These are phyloP conservation scores for Sitta europaea DNA, from an alignment of 2,113 vertebrate genomes.

Conservation along the genomic window DNA sequence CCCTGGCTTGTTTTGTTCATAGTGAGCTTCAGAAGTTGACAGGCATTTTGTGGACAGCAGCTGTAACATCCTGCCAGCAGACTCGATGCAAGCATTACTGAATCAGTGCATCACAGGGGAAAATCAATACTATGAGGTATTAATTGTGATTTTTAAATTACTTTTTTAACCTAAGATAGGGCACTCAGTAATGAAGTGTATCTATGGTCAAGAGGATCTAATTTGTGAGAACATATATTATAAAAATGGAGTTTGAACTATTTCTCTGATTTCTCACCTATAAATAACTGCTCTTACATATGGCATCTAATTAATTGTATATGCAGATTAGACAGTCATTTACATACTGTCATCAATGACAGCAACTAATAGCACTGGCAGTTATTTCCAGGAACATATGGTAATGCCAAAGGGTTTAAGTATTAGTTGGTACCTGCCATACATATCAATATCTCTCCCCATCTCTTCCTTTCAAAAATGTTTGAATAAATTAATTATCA, in stretches of 20 bases:
- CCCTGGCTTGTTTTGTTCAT: not conserved
- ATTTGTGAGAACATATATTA: not conserved
- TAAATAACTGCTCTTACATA: slow-evolving; percentile 35
- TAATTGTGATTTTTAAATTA: not conserved
- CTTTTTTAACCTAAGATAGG: not conserved
- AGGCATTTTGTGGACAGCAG: not conserved
- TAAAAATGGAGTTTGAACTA: not conserved
- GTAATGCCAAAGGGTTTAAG: slow-evolving; percentile 34
- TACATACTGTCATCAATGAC: slow-evolving; percentile 25
- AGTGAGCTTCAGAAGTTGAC: not conserved
- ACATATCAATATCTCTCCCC: not conserved
- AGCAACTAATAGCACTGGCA: not conserved
- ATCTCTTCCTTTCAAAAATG: not conserved
- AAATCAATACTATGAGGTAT: not conserved
- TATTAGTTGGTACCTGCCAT: slow-evolving; percentile 1
- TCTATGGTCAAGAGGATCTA: not conserved
- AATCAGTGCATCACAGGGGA: not conserved
- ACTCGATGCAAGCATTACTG: not conserved
- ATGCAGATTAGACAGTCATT: slow-evolving; percentile 33
- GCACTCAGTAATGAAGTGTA: not conserved
- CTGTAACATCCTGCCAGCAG: not conserved
- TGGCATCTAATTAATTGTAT: slow-evolving; percentile 27
- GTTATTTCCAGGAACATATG: slow-evolving; percentile 27
- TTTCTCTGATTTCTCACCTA: not conserved
- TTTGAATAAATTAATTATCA: slow-evolving; percentile 8